Conservation (phyloP, 2,888 invertebrate species). For the Gryllus longicercus region DNA sequence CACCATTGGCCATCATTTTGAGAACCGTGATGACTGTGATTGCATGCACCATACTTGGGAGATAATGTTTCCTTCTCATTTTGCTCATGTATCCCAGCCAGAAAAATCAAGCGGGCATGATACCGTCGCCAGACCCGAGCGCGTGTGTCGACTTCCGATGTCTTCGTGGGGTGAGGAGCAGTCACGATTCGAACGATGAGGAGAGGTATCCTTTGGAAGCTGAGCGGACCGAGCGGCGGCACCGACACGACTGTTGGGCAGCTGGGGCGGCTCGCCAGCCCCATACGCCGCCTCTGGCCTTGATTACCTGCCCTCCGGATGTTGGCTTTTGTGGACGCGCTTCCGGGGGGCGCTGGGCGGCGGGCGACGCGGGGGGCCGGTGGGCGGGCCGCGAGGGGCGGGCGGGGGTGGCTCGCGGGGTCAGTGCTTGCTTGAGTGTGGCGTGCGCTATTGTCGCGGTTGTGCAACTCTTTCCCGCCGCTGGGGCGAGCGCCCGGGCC, state of each 20-base stretch:
- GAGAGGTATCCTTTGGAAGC: background rate
- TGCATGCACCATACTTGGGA: slow-evolving; percentile 74
- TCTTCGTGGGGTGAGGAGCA: background rate
- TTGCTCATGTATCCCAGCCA: slow-evolving; percentile 44
- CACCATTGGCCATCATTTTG: slow-evolving; percentile 78
- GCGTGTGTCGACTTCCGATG: background rate
- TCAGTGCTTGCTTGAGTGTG: slow-evolving; percentile 4
- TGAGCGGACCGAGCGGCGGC: background rate
- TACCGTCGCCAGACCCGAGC: slow-evolving; percentile 19
- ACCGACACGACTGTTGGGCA: slow-evolving; percentile 8
- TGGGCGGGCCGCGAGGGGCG: background rate
- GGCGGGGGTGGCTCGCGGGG: background rate
- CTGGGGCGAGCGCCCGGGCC: background rate
- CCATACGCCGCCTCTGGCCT: slow-evolving; percentile 25
- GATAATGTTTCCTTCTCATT: slow-evolving; percentile 58
- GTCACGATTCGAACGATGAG: background rate
- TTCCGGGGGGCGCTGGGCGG: slow-evolving; percentile 44
- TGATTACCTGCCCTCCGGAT: slow-evolving; percentile 43
- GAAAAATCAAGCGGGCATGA: slow-evolving; percentile 29
- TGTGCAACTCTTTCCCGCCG: background rate
- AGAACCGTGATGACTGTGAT: slow-evolving; percentile 79
- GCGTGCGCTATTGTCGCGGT: slow-evolving; percentile 17
- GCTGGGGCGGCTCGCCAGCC: slow-evolving; percentile 7
- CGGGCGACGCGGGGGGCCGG: background rate
- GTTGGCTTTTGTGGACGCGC: slow-evolving; percentile 47